Evolutionary conservation across 1,140 invertebrate species (phyloP).

Genomic region (Augochlora pura): DNA sequence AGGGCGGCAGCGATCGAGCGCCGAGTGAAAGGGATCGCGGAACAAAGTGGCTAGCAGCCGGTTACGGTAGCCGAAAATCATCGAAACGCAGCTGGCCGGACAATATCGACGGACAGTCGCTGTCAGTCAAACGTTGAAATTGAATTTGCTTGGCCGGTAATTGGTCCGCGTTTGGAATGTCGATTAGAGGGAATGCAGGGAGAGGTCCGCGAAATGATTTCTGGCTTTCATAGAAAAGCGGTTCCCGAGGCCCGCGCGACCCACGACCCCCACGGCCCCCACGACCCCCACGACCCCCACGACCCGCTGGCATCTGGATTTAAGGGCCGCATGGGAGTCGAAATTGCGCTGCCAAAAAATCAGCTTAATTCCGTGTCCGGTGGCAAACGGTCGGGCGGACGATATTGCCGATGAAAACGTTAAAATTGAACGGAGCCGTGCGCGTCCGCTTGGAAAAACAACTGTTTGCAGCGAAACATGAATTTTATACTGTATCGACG

Average conservation of each 20-base stretch:
- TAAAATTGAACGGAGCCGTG: conserved; percentile 31
- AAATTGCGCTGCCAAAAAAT: conserved; percentile 1
- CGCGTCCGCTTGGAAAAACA: not conserved
- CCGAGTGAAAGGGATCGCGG: conserved; percentile 38
- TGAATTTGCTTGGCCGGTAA: conserved; percentile 61
- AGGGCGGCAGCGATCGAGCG: conserved; percentile 3
- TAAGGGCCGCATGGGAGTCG: not conserved
- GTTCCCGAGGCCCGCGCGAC: not conserved
- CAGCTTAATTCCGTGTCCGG: not conserved
- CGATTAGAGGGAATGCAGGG: conserved; percentile 39
- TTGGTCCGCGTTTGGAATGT: conserved; percentile 62
- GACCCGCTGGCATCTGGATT: not conserved
- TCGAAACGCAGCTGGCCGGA: conserved; percentile 49
- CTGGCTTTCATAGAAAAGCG: conserved; percentile 19
- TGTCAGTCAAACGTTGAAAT: conserved; percentile 71
- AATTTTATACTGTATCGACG: not conserved
- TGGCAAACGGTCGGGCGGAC: conserved; percentile 1
- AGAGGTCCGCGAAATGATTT: conserved; percentile 42
- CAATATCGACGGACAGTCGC: conserved; percentile 61
- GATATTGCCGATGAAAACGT: conserved; percentile 42
- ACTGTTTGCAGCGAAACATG: not conserved
- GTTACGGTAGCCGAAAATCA: conserved; percentile 59
- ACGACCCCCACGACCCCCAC: not conserved
- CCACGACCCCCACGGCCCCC: too few relatives aligned
- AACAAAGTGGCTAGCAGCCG: conserved; percentile 57